A percentile compares a stretch with the other conserved stretches of the same genome.
Evolutionary conservation across 2,888 invertebrate genomes (phyloP).

Genomic region (Phlogophora meticulosa): DNA sequence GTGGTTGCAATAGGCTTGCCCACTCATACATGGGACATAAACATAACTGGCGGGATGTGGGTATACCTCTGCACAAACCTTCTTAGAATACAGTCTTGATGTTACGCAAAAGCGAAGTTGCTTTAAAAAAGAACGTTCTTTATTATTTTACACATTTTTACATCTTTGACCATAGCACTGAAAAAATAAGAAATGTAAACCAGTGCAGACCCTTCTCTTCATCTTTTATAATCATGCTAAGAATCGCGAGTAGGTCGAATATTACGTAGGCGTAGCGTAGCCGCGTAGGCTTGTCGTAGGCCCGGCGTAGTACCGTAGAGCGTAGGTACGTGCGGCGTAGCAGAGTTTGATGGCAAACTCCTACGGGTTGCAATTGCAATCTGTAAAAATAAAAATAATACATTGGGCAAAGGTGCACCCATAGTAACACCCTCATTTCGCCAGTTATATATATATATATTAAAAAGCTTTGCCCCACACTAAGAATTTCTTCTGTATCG

Average conservation of each 20-base stretch:
- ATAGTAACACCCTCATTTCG: no score
- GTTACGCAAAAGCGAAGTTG: neutral
- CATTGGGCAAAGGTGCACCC: no score
- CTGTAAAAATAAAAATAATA: no score
- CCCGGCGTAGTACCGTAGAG: constrained; percentile 14
- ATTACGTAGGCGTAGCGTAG: constrained; percentile 17
- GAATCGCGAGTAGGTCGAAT: constrained; percentile 2
- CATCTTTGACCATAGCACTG: neutral
- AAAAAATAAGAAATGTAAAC: constrained; percentile 11
- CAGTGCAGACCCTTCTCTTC: neutral
- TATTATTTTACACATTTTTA: constrained; percentile 12
- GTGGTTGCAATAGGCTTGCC: no score
- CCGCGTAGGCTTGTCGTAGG: constrained; percentile 19
- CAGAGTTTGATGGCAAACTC: neutral
- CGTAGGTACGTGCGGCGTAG: constrained; percentile 31
- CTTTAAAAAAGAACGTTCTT: neutral
- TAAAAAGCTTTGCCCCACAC: no score
- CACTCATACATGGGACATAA: no score
- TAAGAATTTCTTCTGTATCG: no score
- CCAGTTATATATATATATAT: no score
- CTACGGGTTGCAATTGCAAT: no score
- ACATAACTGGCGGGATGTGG: no score
- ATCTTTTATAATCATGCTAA: neutral
- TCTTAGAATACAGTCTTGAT: no score
- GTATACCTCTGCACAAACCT: no score